Evolutionary conservation across 2,113 vertebrate species (phyloP), one percentile per base, ranked within the genome.

Genomic region (Aspiorhynchus laticeps): DNA sequence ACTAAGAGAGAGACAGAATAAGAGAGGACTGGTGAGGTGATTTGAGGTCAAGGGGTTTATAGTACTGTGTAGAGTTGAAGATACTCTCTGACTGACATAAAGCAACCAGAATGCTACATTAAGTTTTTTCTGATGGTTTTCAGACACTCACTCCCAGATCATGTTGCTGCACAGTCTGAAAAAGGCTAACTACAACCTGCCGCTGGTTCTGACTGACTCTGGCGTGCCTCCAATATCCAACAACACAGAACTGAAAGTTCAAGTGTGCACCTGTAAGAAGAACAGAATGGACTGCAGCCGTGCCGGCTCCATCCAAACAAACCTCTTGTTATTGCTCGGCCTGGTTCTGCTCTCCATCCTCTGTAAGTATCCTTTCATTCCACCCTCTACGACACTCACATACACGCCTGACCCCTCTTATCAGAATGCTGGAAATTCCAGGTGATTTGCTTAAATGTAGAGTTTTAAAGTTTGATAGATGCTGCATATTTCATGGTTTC

Each of bases 191-290:
- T 99, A 99, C 94, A 97, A 97, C 92, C 95, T 99, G 85, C 98
- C 98, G 8, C 92, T 99, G 94, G 92, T 97, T 93, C 97, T 99
- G 95, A 98, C 97, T 14, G 98, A 99, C 93, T 97, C 97, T 6
- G 98, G 98, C 26, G 95, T 95, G 17, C 98, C 98, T 0, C 97
- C 98, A 80, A 94, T 98, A 93, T 96, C 96, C 84, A 99, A 97
- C 93, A 95, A 89, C 95, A 97, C 97, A 33, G 98, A 99, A 92
- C 94, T 99, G 91, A 98, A 96, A 91, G 95, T 99, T 87, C 97
- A 98, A 87, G 97, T 99, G 92, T 99, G 98, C 84, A 97, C 97
- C 95, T 99, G 98, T 91, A 98, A 95, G 95, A 99, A 98, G 93
- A 96, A 95, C 95, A 97, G 93, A 96, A 97, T 97, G 95, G 96